Percentiles rank a stretch among this genome's conserved stretches.
phyloP scores from a whole-genome alignment of 1,140 invertebrate genomes.

The Sinonovacula constricta region DNA sequence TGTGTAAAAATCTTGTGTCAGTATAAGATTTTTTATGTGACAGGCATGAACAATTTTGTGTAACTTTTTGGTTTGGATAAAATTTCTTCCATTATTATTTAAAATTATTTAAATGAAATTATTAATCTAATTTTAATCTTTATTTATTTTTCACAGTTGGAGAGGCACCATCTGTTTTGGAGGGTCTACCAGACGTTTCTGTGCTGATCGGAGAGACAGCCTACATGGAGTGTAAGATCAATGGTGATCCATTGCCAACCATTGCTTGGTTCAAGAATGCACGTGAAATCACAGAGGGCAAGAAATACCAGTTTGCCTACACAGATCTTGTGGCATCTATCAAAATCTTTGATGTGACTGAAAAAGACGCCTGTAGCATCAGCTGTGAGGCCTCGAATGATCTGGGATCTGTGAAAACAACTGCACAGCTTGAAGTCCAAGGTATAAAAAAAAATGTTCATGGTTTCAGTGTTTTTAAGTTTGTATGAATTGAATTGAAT shows the following conservation, averaged over 20 bases:
- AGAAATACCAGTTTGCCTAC: slow-evolving; percentile 65
- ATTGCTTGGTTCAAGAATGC: slow-evolving; percentile 68
- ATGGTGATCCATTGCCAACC: slow-evolving; percentile 66
- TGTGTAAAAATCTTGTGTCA: too few species aligned
- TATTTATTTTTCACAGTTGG: slow-evolving; percentile 71
- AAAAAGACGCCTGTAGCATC: slow-evolving; percentile 71
- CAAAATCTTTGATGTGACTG: slow-evolving; percentile 65
- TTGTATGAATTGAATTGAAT: too few species aligned
- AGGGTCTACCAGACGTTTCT: slow-evolving; percentile 68
- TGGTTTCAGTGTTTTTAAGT: too few species aligned
- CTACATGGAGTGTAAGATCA: slow-evolving; percentile 69
- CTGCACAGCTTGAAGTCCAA: slow-evolving; percentile 65
- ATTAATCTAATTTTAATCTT: too few species aligned
- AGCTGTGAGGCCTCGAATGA: slow-evolving; percentile 72
- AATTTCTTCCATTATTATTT: too few species aligned
- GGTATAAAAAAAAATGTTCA: too few species aligned
- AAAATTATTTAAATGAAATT: too few species aligned
- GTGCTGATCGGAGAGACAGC: slow-evolving; percentile 65
- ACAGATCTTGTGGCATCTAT: slow-evolving; percentile 66
- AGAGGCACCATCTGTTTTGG: slow-evolving; percentile 69
- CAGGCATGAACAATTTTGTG: too few species aligned
- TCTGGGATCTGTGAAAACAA: slow-evolving; percentile 68
- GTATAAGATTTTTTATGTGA: too few species aligned
- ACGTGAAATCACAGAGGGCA: slow-evolving; percentile 58
- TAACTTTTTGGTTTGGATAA: too few species aligned